Evolutionary conservation across 2,888 invertebrate genomes (phyloP).

Genomic region (Gisinianus flammeolus): DNA sequence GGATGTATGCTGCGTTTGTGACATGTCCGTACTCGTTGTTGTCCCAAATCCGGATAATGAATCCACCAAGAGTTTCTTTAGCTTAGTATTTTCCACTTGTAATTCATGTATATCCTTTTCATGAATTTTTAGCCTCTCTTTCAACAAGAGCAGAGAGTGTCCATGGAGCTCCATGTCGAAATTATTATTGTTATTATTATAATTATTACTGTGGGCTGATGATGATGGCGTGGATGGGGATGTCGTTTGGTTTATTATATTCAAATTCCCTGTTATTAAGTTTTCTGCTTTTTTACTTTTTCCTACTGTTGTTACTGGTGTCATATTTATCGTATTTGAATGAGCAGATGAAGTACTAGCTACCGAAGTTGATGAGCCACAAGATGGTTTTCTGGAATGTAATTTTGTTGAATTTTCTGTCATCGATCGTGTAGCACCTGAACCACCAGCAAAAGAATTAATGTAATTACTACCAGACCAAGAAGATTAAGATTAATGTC

Average conservation of each 20-base stretch:
- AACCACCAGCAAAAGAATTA: no score
- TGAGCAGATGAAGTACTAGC: slow-evolving; percentile 5
- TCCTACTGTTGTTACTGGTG: background rate
- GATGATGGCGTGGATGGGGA: background rate
- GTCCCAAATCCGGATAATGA: slow-evolving; percentile 52
- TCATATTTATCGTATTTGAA: background rate
- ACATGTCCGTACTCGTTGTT: background rate
- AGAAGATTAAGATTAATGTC: no score
- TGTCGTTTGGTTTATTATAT: slow-evolving; percentile 1
- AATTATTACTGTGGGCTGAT: background rate
- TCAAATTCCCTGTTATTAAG: background rate
- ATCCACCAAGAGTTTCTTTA: slow-evolving; percentile 57
- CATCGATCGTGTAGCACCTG: slow-evolving; percentile 55
- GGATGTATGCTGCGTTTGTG: background rate
- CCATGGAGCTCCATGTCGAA: background rate
- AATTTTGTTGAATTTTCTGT: slow-evolving; percentile 27
- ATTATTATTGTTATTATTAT: slow-evolving; percentile 12
- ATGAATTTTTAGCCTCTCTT: slow-evolving; percentile 55
- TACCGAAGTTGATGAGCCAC: slow-evolving; percentile 18
- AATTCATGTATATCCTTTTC: slow-evolving; percentile 57
- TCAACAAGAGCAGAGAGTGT: slow-evolving; percentile 49
- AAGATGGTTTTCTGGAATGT: slow-evolving; percentile 34
- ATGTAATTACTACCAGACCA: no score
- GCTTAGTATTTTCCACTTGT: slow-evolving; percentile 53
- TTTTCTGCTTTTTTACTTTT: background rate